Percentiles rank a stretch among this genome's conserved stretches.
These are phyloP conservation scores for Synanthedon andrenaeformis DNA, from an alignment of 2,888 invertebrate genomes.

Conservation along the genomic window DNA sequence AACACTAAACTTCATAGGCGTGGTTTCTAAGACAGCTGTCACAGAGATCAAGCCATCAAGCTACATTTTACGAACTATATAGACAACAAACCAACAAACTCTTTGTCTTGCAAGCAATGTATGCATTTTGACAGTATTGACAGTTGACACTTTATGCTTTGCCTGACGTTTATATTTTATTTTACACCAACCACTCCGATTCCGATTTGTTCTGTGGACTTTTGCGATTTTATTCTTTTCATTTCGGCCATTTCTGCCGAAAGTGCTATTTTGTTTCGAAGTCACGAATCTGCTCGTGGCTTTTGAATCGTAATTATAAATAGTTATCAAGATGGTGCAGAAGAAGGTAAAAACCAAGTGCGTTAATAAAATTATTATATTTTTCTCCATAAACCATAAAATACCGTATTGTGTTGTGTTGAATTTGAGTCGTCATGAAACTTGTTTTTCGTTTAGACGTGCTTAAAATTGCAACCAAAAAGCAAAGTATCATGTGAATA, in stretches of 20 bases:
- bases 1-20: no score
- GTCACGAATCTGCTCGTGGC: conserved; percentile 67
- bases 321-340: conserved; percentile 65
- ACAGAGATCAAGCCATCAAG: no score
- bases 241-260: conserved; percentile 67
- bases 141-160: no score
- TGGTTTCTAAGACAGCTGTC: no score
- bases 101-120: no score
- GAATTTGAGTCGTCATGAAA: conserved; percentile 20
- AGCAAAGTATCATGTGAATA: neutral
- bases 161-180: no score
- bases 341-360: conserved; percentile 69
- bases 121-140: no score
- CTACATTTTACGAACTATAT: no score
- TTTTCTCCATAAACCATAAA: conserved; percentile 29
- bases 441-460: conserved; percentile 11
- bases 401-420: conserved; percentile 16
- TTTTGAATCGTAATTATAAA: conserved; percentile 57
- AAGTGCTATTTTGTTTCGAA: conserved; percentile 51
- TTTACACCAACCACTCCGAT: no score
- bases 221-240: conserved; percentile 31
- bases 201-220: no score
- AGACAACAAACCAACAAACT: no score
- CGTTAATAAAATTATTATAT: conserved; percentile 49
- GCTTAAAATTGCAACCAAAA: no score